Conservation (phyloP, 1,140 invertebrate species). For the Akabosia matsudoensis region DNA sequence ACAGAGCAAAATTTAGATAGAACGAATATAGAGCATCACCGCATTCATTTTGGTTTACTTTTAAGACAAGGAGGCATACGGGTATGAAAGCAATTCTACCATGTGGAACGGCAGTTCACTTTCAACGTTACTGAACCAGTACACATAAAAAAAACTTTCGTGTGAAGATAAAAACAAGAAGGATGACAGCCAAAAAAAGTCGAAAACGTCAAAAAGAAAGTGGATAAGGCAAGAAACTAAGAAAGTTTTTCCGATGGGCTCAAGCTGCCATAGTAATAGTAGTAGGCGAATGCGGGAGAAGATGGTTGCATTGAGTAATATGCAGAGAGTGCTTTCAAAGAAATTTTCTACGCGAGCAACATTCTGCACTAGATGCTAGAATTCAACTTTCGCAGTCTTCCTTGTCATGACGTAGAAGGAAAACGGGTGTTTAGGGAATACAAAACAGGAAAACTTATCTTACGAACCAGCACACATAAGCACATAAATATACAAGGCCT, state of each 20-base stretch:
- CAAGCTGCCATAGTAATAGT: no score
- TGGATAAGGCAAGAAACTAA: neutral
- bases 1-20: neutral
- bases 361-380: no score
- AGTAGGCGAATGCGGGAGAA: no score
- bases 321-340: no score
- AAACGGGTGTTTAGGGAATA: slow-evolving; percentile 17
- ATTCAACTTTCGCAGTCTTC: no score
- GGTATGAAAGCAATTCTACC: neutral
- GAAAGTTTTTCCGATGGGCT: no score
- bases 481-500: neutral
- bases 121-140: neutral
- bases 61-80: neutral
- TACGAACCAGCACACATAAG: neutral
- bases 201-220: neutral
- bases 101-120: neutral
- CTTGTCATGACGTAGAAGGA: neutral
- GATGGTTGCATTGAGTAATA: no score
- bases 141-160: neutral
- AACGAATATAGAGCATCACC: neutral
- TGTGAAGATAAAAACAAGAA: neutral
- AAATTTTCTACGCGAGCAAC: no score
- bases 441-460: slow-evolving; percentile 1
- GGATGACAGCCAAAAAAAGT: neutral
- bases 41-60: neutral